Evolutionary conservation across 2,113 vertebrate genomes (phyloP).

Genomic region (Rallus limicola): DNA sequence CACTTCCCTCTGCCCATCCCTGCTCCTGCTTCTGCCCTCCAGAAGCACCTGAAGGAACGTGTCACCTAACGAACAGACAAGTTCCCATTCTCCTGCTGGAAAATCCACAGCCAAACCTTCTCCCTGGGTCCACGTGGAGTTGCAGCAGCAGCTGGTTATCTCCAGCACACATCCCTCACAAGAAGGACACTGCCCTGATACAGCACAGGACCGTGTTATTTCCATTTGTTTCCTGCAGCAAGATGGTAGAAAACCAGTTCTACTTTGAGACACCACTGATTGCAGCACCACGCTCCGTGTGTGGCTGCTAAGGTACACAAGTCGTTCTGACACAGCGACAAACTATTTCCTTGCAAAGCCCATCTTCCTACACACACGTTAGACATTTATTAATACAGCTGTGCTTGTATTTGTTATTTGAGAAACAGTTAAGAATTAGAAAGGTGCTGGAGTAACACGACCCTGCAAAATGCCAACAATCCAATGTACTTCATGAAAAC

Average conservation of each 20-base stretch:
- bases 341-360: not conserved
- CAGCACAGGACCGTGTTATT: not conserved
- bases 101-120: not conserved
- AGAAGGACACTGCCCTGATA: not conserved
- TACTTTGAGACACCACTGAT: not conserved
- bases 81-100: not conserved
- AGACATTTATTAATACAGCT: not conserved
- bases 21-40: not conserved
- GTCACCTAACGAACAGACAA: not conserved
- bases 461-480: not conserved
- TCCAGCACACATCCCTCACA: not conserved
- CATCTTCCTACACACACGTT: not conserved
- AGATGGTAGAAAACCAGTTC: not conserved
- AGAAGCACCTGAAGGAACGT: not conserved
- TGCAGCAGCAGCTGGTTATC: not conserved
- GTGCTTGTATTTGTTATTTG: not conserved
- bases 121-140: not conserved
- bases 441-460: not conserved
- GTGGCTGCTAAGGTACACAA: not conserved
- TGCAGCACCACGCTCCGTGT: not conserved
- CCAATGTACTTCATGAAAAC: not conserved
- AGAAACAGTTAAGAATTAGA: not conserved
- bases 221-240: not conserved
- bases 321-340: not conserved
- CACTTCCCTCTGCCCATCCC: not conserved